Base-by-base conservation (phyloP, 2,888 invertebrate species). In the Odontocerum albicorne region DNA sequence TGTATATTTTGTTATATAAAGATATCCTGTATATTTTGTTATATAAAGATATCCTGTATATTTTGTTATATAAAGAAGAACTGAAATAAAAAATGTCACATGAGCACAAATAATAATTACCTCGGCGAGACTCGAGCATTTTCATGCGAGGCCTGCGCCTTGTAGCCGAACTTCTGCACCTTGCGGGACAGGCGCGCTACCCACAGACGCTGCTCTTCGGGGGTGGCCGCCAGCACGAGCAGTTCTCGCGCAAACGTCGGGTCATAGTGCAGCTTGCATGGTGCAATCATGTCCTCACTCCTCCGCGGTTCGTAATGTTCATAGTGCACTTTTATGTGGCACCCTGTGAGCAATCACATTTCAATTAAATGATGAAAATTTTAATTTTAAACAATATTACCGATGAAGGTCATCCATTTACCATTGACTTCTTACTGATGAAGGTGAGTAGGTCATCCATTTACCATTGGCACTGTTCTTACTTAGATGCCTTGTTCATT, bases 231-330 rank as follows among this genome's bases (percentile, higher is more conserved):
- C 69, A 97, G 81, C 66, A 97, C 80, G 64, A 98, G 80, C 74
- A 98, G 81, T 75, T 98, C 97, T 69, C 96, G 92, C 67, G 97
- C 96, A 69, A 86, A 86, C 66, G 88, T 90, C 61, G 94, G 92
- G 81, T 97, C 96, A 66, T 92, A 93, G 74, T 95, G 94, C 63
- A 97, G 84, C 81, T 96, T 97, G 79, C 97, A 98, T 40, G 96
- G 96, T 62, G 93, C 92, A 69, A 96, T 86, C 60, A 86, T 84
- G 71, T 92, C 92, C 70, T 89, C 88, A 66, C 85, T 85, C 65
- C 86, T 87, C 42, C 55, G 71, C 71, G 93, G 85, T 66, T 91
- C 88, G 71, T 93, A 85, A 82, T 99, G 98, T 70, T 98, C 97
- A 73, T 93, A 92, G 77, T 99, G 98, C 68, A 98, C 91, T 82